Percentiles rank a stretch among this genome's conserved stretches.
Conservation (phyloP, 30 jellyfish, hydroid and myxozoan genomes). For the Pelagia noctiluca region DNA sequence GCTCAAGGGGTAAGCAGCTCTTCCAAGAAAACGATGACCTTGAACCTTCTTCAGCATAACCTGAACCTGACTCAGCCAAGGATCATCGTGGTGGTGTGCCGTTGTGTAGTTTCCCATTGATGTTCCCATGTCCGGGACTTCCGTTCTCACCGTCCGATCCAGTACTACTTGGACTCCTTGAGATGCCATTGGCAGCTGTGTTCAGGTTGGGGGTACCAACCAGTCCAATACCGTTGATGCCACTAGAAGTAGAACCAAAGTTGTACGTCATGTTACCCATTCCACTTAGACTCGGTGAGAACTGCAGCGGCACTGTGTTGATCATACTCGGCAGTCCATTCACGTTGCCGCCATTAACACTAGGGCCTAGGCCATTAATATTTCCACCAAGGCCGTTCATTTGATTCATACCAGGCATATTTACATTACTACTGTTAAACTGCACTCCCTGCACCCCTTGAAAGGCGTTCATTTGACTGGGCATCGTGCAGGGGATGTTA, state of each 20-base stretch:
- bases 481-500: conserved; percentile 64
- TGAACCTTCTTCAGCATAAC: too few species aligned
- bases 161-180: conserved; percentile 88
- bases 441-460: conserved; percentile 70
- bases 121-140: conserved; percentile 65
- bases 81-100: conserved; percentile 75
- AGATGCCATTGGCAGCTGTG: conserved; percentile 64
- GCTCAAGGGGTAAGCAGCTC: too few species aligned
- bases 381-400: conserved; percentile 66
- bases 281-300: conserved; percentile 69
- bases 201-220: conserved; percentile 52
- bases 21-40: too few species aligned
- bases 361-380: conserved; percentile 30
- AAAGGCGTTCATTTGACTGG: conserved; percentile 61
- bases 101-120: conserved; percentile 24
- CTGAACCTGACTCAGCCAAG: too few species aligned
- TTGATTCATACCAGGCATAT: conserved; percentile 69
- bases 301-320: conserved; percentile 69
- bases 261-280: conserved; percentile 71
- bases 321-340: conserved; percentile 67
- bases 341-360: conserved; percentile 11
- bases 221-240: conserved; percentile 69
- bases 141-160: conserved; percentile 90
- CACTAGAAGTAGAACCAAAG: conserved; percentile 45
- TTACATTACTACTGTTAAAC: conserved; percentile 66